Evolutionary conservation across 2,113 vertebrate genomes (phyloP), one percentile per base, ranked within the genome.

Genomic region (Puma concolor): DNA sequence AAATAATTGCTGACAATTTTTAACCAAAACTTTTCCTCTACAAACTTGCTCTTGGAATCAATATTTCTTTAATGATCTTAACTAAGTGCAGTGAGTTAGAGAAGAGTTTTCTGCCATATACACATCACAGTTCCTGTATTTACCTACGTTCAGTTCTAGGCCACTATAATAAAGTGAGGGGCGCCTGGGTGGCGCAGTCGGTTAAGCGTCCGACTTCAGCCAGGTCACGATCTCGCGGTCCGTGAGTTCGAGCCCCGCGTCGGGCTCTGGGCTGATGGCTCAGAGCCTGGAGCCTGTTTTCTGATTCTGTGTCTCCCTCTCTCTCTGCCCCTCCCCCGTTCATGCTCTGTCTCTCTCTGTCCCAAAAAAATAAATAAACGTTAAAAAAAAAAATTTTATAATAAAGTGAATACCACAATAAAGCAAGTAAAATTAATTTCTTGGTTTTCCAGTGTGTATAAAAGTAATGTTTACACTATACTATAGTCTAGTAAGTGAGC

Each of bases 51-150:
- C 57, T 88, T n/a, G 63, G 41, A 54, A 94, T 94, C 36, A 91
- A n/a, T 71, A 92, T 54, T 54, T 52, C 88, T 88, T 92, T 64
- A 91, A 77, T 64, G 86, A 92, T 87, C 82, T 85, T 77, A 72
- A 80, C 82, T 50, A 87, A 93, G 36, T 44, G 41, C n/a, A 27
- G 44, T 48, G 81, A 91, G 52, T 33, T 44, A 80, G 41, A 21
- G 54, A 90, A 94, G 74, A 92, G 29, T 33, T 63, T 91, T 38
- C 29, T 4, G 41, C 23, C 31, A 90, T 19, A n/a, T 29, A 72
- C 44, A 9, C 23, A 81, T 74, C 14, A 87, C 4, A 89, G 85
- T 92, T 64, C 79, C 25, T 72, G 93, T 66, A 31, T 79, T 91
- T 60, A 27, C 41, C 41, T 31, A 31, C 7, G 7, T 48, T 77